These are phyloP conservation scores for Kryptolebias ocellatus DNA, from an alignment of 2,797 vertebrate genomes.

Conservation along the genomic window DNA sequence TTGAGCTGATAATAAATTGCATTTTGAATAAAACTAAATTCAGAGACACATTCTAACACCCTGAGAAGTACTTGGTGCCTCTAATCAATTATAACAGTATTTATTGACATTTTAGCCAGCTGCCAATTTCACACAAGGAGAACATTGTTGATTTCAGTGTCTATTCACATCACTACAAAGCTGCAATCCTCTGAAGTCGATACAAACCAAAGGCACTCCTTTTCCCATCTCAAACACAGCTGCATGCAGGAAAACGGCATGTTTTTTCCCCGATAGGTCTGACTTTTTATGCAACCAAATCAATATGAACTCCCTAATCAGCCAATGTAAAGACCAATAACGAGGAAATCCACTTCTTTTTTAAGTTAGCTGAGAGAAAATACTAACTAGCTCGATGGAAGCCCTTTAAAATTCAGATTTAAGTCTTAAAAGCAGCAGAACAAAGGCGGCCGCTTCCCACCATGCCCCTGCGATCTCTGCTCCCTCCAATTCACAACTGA, in stretches of 20 bases:
- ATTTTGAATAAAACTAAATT: slow-evolving; percentile 4
- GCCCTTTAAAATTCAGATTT: slow-evolving; percentile 42
- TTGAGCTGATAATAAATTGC: slow-evolving; percentile 6
- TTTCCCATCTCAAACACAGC: slow-evolving; percentile 34
- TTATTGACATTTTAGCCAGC: slow-evolving; percentile 5
- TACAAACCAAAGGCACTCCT: slow-evolving; percentile 13
- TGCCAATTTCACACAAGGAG: slow-evolving; percentile 9
- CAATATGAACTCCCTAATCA: slow-evolving; percentile 29
- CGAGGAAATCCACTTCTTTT: not conserved
- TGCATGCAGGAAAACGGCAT: not conserved
- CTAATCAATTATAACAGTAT: slow-evolving; percentile 1
- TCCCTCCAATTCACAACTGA: slow-evolving; percentile 62
- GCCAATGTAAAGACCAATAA: slow-evolving; percentile 11
- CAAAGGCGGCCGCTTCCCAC: slow-evolving; percentile 46
- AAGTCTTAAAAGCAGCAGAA: slow-evolving; percentile 53
- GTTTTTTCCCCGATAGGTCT: slow-evolving; percentile 1
- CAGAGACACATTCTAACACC: not conserved
- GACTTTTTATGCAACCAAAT: slow-evolving; percentile 37
- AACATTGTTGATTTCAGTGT: slow-evolving; percentile 14
- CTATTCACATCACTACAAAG: slow-evolving; percentile 12
- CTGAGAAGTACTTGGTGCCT: not conserved
- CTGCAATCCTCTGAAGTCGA: slow-evolving; percentile 26
- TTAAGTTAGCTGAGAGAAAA: slow-evolving; percentile 29
- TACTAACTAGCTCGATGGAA: slow-evolving; percentile 42
- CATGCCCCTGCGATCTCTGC: slow-evolving; percentile 28